Evolutionary conservation across 2,797 vertebrate species (phyloP).

Genomic region (Acanthis flammea): DNA sequence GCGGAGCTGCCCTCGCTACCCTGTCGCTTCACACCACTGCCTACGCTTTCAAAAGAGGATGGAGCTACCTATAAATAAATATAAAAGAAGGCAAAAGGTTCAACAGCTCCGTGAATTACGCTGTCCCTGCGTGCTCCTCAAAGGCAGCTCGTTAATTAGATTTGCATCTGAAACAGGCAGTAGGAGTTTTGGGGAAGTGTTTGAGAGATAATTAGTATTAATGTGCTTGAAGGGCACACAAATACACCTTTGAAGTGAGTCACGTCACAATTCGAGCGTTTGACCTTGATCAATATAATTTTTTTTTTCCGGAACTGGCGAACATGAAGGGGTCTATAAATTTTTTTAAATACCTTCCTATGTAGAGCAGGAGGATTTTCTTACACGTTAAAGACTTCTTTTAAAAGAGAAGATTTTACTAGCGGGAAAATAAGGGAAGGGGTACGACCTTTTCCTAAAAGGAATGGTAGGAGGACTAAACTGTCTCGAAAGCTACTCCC

Average conservation of each 20-base stretch:
- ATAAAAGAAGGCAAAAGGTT: background rate
- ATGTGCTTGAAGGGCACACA: conserved; percentile 51
- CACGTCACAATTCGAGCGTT: conserved; percentile 22
- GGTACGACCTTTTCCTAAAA: conserved; percentile 48
- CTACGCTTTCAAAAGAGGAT: background rate
- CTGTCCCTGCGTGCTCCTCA: background rate
- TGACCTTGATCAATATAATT: conserved; percentile 55
- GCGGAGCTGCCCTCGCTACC: background rate
- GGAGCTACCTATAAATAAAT: conserved; percentile 25
- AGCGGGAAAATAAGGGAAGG: conserved; percentile 19
- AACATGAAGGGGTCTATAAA: conserved; percentile 11
- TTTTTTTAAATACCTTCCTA: conserved; percentile 19
- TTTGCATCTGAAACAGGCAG: conserved; percentile 57
- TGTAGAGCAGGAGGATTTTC: conserved; percentile 37
- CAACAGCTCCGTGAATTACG: background rate
- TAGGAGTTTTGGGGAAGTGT: conserved; percentile 48
- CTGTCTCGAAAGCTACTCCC: background rate
- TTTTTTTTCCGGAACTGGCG: conserved; percentile 4
- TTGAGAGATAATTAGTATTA: conserved; percentile 54
- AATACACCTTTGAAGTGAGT: conserved; percentile 55
- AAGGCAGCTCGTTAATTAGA: conserved; percentile 62
- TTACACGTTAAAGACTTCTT: conserved; percentile 33
- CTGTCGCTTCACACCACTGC: background rate
- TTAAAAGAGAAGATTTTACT: conserved; percentile 12
- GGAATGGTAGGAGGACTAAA: background rate